Conservation (phyloP, 2,888 invertebrate species). For the Polylopha cassiicola region DNA sequence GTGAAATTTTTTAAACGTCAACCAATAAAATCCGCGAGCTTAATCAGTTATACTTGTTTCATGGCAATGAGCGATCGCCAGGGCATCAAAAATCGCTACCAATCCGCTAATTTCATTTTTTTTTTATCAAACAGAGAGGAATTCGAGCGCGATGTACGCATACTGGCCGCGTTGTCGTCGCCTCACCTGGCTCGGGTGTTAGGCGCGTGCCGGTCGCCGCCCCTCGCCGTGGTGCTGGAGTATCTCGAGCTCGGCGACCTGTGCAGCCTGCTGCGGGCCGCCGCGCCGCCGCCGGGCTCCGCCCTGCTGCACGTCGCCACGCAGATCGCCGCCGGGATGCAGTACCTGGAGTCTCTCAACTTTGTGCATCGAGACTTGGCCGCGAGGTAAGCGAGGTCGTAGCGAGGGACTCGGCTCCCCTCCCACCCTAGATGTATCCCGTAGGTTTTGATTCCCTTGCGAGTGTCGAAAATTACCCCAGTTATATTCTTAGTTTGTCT, state of each 20-base stretch:
- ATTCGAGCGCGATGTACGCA: slow-evolving; percentile 91
- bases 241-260: slow-evolving; percentile 90
- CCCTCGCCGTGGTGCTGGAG: slow-evolving; percentile 88
- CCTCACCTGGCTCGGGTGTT: slow-evolving; percentile 86
- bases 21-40: too few relatives aligned
- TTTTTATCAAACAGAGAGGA: slow-evolving; percentile 78
- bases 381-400: slow-evolving; percentile 76
- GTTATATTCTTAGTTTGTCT: too few relatives aligned
- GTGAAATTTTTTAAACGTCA: too few relatives aligned
- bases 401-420: neutral
- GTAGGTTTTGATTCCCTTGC: too few relatives aligned
- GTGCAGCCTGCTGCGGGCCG: slow-evolving; percentile 86
- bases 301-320: slow-evolving; percentile 87
- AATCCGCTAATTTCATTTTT: neutral
- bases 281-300: slow-evolving; percentile 81
- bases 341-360: slow-evolving; percentile 90
- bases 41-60: too few relatives aligned
- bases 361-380: slow-evolving; percentile 95
- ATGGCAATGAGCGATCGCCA: too few relatives aligned
- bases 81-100: too few relatives aligned
- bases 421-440: neutral
- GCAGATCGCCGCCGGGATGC: slow-evolving; percentile 93
- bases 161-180: slow-evolving; percentile 88
- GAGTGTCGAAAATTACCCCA: too few relatives aligned
- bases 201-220: slow-evolving; percentile 86